Evolutionary conservation across 2,888 invertebrate species (phyloP).

Genomic region (Drosophila tanythrix): DNA sequence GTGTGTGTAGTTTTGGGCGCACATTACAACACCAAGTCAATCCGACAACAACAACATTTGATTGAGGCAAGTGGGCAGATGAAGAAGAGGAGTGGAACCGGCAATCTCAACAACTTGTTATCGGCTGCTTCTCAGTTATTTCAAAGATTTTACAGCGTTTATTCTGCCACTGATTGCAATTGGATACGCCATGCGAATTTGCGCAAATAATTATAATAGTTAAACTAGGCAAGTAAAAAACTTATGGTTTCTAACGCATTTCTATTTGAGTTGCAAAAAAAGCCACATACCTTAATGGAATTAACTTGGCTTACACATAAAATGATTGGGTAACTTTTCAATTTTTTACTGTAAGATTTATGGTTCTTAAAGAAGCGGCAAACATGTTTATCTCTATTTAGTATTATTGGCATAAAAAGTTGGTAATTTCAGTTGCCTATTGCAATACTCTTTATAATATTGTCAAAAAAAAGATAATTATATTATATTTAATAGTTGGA

Average conservation of each 20-base stretch:
- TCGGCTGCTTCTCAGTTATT: slow-evolving; percentile 35
- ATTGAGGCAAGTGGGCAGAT: neutral
- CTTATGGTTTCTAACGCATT: slow-evolving; percentile 43
- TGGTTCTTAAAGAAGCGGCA: neutral
- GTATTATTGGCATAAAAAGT: neutral
- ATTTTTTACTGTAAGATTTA: slow-evolving; percentile 4
- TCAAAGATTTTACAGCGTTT: slow-evolving; percentile 23
- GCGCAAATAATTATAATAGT: slow-evolving; percentile 67
- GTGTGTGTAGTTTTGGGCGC: slow-evolving; percentile 38
- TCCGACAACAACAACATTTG: slow-evolving; percentile 13
- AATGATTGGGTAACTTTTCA: slow-evolving; percentile 21
- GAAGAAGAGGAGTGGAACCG: neutral
- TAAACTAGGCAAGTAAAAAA: slow-evolving; percentile 53
- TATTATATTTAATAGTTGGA: neutral
- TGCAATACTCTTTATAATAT: neutral
- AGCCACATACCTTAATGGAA: slow-evolving; percentile 11
- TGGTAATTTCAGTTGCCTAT: neutral
- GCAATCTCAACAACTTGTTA: slow-evolving; percentile 58
- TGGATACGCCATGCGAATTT: slow-evolving; percentile 55
- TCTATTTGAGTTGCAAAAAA: slow-evolving; percentile 30
- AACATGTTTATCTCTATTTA: slow-evolving; percentile 7
- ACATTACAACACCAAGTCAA: slow-evolving; percentile 64
- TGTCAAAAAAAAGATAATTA: neutral
- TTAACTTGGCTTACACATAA: slow-evolving; percentile 15
- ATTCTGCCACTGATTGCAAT: slow-evolving; percentile 38